A percentile compares a stretch with the other conserved stretches of the same genome.
Evolutionary conservation across 2,797 vertebrate genomes (phyloP).

Genomic region (Lindbergichthys nudifrons): DNA sequence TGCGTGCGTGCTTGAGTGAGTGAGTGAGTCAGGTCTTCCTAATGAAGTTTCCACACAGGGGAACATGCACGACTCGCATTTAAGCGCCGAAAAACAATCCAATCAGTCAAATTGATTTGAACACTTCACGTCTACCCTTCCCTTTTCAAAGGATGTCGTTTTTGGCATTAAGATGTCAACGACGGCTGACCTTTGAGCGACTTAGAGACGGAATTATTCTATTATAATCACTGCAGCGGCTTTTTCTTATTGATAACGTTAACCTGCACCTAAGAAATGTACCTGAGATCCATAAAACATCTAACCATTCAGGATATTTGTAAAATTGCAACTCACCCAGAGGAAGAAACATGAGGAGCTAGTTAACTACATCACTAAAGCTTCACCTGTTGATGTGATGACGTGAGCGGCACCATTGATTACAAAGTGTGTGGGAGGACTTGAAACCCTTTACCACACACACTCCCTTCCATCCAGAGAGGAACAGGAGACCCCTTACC

Average conservation of each 20-base stretch:
- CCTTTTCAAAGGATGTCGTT: conserved; percentile 8
- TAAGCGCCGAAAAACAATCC: conserved; percentile 38
- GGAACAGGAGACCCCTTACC: conserved; percentile 66
- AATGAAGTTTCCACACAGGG: conserved; percentile 68
- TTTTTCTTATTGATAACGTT: background rate
- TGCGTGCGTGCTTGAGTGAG: conserved; percentile 7
- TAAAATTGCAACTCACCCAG: background rate
- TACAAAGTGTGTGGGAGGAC: conserved; percentile 57
- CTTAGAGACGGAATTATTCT: conserved; percentile 1
- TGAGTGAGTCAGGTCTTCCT: conserved; percentile 62
- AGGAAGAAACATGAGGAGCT: background rate
- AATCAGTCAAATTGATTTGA: conserved; percentile 56
- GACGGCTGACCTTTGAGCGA: conserved; percentile 41
- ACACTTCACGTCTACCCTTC: conserved; percentile 17
- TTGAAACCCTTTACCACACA: conserved; percentile 11
- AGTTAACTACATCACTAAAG: conserved; percentile 23
- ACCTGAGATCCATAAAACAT: background rate
- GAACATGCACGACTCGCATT: conserved; percentile 46
- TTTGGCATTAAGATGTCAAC: background rate
- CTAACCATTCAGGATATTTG: background rate
- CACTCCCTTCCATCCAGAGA: conserved; percentile 44
- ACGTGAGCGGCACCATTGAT: conserved; percentile 55
- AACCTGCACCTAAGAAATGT: background rate
- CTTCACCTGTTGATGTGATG: conserved; percentile 50
- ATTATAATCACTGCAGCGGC: background rate